A percentile compares a stretch with the other conserved stretches of the same genome.
Conservation (phyloP, 2,888 invertebrate species). For the Hirudinaria manillensis region DNA sequence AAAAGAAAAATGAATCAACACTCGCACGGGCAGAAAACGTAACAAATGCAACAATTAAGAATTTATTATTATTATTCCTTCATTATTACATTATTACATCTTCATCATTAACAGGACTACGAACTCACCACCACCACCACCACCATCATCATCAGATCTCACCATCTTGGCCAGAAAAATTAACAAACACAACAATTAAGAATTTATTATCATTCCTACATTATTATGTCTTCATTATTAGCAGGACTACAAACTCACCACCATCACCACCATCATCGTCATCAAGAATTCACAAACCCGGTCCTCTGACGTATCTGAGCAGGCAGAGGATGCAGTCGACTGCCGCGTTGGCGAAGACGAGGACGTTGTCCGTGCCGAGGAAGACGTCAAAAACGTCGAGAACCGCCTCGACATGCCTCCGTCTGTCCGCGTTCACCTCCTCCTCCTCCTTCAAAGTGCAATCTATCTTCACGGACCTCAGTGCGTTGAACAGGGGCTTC, state of each 20-base stretch:
- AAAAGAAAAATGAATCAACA: conserved; percentile 19
- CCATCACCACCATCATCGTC: not conserved
- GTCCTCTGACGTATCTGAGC: conserved; percentile 68
- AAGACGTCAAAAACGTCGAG: conserved; percentile 81
- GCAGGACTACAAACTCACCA: not conserved
- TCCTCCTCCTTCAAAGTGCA: conserved; percentile 44
- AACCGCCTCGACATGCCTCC: conserved; percentile 54
- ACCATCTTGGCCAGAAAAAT: conserved; percentile 53
- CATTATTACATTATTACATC: too few species aligned
- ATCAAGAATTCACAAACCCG: conserved; percentile 56
- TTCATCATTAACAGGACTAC: too few species aligned
- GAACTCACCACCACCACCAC: not conserved
- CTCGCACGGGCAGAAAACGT: not conserved
- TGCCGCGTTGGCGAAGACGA: conserved; percentile 88
- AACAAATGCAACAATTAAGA: not conserved
- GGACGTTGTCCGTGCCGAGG: conserved; percentile 81
- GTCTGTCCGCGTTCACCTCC: conserved; percentile 51
- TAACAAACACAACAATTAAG: not conserved
- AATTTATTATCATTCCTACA: too few species aligned
- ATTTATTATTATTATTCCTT: too few species aligned
- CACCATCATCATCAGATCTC: not conserved
- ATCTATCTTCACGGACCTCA: conserved; percentile 68
- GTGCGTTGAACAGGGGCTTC: conserved; percentile 87
- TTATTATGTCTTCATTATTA: too few species aligned
- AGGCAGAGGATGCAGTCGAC: conserved; percentile 87